These are phyloP conservation scores for Kryptolebias ocellatus DNA, from an alignment of 2,797 vertebrate species.

Conservation along the genomic window DNA sequence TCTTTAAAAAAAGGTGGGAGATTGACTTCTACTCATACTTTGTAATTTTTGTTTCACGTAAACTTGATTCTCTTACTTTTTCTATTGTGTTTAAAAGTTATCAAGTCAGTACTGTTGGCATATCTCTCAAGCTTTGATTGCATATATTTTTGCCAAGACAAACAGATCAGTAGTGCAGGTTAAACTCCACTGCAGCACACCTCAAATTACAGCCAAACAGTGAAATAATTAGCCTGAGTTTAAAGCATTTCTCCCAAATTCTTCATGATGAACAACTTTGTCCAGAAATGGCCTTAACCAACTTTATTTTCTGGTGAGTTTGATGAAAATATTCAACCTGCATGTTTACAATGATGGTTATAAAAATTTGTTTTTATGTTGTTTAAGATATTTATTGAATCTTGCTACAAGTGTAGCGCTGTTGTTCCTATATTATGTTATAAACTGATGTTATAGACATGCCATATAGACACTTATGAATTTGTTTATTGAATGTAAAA, in stretches of 20 bases:
- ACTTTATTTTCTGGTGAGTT: conserved; percentile 34
- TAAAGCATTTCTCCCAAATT: neutral
- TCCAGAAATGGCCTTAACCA: conserved; percentile 32
- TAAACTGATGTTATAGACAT: neutral
- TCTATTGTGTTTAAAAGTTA: too few species aligned
- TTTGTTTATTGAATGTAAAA: too few species aligned
- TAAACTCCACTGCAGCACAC: conserved; percentile 5
- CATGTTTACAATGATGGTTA: too few species aligned
- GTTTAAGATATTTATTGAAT: neutral
- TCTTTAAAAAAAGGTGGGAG: too few species aligned
- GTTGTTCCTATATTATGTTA: neutral
- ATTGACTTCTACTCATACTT: too few species aligned
- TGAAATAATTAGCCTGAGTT: conserved; percentile 4
- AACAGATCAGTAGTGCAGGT: conserved; percentile 21
- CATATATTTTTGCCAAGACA: conserved; percentile 46
- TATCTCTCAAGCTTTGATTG: neutral
- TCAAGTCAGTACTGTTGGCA: too few species aligned
- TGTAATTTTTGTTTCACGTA: too few species aligned
- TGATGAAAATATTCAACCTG: neutral
- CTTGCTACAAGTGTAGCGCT: neutral
- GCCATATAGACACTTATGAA: neutral
- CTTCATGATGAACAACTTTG: neutral
- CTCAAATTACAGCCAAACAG: neutral
- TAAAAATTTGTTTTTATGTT: neutral
- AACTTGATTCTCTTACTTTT: too few species aligned